phyloP scores from a whole-genome alignment of 2,113 vertebrate species.

The Mungos mungo region DNA sequence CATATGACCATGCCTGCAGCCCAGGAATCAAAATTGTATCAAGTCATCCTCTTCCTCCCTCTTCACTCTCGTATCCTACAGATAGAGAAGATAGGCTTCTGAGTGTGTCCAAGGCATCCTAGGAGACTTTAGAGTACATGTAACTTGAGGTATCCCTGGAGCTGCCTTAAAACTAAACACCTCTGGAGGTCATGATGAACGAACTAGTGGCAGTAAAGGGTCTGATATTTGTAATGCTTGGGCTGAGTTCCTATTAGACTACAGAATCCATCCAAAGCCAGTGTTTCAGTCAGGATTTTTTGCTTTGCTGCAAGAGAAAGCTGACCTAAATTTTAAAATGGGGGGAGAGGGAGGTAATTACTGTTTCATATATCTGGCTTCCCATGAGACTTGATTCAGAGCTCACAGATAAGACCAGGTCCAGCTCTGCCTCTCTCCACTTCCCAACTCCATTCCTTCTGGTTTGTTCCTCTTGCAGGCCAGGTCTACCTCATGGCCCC shows the following conservation, averaged over 20 bases:
- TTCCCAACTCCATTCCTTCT: not conserved
- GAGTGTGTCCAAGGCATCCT: not conserved
- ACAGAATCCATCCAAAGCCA: not conserved
- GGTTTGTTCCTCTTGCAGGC: not conserved
- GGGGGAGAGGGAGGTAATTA: not conserved
- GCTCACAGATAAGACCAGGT: not conserved
- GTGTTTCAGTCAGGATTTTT: not conserved
- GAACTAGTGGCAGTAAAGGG: not conserved
- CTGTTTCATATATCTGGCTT: not conserved
- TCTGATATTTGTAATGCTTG: not conserved
- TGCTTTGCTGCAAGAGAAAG: slow-evolving; percentile 9
- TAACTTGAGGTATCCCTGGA: not conserved
- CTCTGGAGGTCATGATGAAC: not conserved
- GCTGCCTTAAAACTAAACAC: not conserved
- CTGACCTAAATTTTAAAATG: not conserved
- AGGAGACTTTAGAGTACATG: not conserved
- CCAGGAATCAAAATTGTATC: not conserved
- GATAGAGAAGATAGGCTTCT: not conserved
- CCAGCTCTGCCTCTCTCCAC: not conserved
- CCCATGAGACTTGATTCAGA: not conserved
- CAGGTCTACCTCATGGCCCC: not conserved
- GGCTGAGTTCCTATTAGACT: not conserved
- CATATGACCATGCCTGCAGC: not conserved
- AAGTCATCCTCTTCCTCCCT: not conserved
- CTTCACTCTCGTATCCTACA: not conserved